Percentiles rank a stretch among this genome's conserved stretches.
These are phyloP conservation scores for Oreochromis aureus DNA, from an alignment of 2,113 vertebrate species.

Conservation along the genomic window DNA sequence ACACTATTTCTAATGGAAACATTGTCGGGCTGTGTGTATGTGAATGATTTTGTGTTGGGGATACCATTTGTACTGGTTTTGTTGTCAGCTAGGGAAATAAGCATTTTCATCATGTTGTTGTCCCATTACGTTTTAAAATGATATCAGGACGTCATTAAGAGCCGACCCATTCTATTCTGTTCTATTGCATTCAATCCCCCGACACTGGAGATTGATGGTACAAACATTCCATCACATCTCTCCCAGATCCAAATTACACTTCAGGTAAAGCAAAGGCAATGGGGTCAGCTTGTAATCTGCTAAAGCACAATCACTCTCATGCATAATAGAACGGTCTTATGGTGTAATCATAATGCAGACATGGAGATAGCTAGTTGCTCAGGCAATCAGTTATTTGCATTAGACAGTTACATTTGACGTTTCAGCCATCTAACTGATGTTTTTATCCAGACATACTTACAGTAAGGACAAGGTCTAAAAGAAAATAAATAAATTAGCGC, in stretches of 20 bases:
- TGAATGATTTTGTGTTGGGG: neutral
- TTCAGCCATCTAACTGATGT: neutral
- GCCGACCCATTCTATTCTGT: slow-evolving; percentile 27
- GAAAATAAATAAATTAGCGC: fast-evolving
- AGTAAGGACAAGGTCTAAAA: neutral
- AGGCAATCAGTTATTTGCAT: slow-evolving; percentile 34
- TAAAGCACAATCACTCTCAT: slow-evolving; percentile 57
- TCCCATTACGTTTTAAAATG: slow-evolving; percentile 54
- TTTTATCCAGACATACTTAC: slow-evolving; percentile 4
- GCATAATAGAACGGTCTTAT: slow-evolving; percentile 51
- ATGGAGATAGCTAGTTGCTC: slow-evolving; percentile 33
- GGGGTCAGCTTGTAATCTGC: slow-evolving; percentile 67
- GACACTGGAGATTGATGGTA: slow-evolving; percentile 50
- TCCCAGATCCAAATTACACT: slow-evolving; percentile 56
- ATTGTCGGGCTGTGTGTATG: neutral
- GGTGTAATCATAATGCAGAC: slow-evolving; percentile 39
- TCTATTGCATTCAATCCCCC: slow-evolving; percentile 25
- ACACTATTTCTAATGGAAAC: slow-evolving; percentile 31
- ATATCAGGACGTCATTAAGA: slow-evolving; percentile 57
- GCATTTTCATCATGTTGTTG: slow-evolving; percentile 60
- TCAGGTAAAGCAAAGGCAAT: slow-evolving; percentile 64
- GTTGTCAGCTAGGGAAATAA: slow-evolving; percentile 62
- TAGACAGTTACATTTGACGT: slow-evolving; percentile 35
- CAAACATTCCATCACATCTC: slow-evolving; percentile 26
- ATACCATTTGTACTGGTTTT: slow-evolving; percentile 49